These are phyloP conservation scores for Sebastiscus tertius DNA, from an alignment of 2,797 vertebrate genomes.

Conservation along the genomic window DNA sequence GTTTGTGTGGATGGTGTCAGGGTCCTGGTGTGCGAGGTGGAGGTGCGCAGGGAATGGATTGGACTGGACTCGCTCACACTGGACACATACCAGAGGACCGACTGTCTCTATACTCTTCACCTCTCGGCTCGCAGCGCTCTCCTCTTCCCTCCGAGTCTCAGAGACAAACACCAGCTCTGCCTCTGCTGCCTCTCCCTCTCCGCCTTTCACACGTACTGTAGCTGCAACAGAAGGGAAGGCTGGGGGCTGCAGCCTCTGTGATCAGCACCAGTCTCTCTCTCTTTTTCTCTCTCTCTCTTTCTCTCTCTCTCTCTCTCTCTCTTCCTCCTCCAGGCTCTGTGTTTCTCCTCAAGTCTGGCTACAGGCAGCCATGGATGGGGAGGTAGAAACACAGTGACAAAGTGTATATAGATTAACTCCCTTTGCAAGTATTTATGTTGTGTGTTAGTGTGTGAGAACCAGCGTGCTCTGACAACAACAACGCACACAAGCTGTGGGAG, in stretches of 20 bases:
- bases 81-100: slow-evolving; percentile 60
- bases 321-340: slow-evolving; percentile 47
- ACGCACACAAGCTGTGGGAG: slow-evolving; percentile 64
- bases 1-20: slow-evolving; percentile 58
- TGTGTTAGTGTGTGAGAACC: slow-evolving; percentile 32
- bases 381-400: slow-evolving; percentile 21
- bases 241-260: slow-evolving; percentile 77
- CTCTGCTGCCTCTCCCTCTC: slow-evolving; percentile 63
- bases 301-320: slow-evolving; percentile 5
- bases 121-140: slow-evolving; percentile 39
- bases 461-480: slow-evolving; percentile 46
- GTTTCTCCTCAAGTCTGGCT: slow-evolving; percentile 66
- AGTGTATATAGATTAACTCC: slow-evolving; percentile 42
- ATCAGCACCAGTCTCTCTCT: slow-evolving; percentile 66
- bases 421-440: slow-evolving; percentile 58
- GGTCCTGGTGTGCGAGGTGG: slow-evolving; percentile 40
- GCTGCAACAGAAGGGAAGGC: slow-evolving; percentile 67
- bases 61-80: slow-evolving; percentile 52
- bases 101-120: slow-evolving; percentile 30
- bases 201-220: slow-evolving; percentile 66
- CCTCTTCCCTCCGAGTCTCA: slow-evolving; percentile 56
- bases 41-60: slow-evolving; percentile 47
- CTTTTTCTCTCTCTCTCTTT: slow-evolving; percentile 22
- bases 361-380: slow-evolving; percentile 42
- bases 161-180: slow-evolving; percentile 73